Base-by-base conservation (phyloP, 2,888 invertebrate genomes). In the Orthosia gothica region DNA sequence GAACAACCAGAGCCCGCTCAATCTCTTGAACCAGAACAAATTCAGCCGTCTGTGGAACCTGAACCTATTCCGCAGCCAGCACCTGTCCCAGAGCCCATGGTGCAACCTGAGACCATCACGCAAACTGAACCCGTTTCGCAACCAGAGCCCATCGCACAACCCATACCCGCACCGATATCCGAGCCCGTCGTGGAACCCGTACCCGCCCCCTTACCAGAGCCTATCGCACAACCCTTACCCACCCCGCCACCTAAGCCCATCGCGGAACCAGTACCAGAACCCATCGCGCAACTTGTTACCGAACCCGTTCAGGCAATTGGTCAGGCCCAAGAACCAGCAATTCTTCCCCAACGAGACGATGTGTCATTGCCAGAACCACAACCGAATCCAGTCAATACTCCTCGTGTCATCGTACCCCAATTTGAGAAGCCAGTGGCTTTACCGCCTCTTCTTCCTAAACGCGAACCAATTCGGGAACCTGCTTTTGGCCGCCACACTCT, bases 371-470 rank as follows among this genome's bases (percentile, higher is more conserved):
- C 23, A 55, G 49, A 47, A 55, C 54, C 26, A 45, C 15, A 45
- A 45, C 18, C 7, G 9, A 15, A 18, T 1, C 45, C 54, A 59
- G 1, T 59, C 45, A 40, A n/a, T 40, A 3, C 0, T 15, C 3
- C 20, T 15, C 59, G 20, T 9, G n/a, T 58, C 3, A 69, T 20
- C 26, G 4, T 26, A 50, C 59, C 64, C n/a, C 23, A 59, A 40
- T 9, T 47, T 26, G n/a, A 47, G 45, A 26, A 20, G 54, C 57
- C 45, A 47, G 45, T 40, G 7, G 63, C 70, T 54, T 58, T 79
- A 66, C 76, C 70, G 4, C 75, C 77, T 0, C 74, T 76, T 58
- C 68, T 83, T 52, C 77, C 79, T 16, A 79, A 82, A 58, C 79
- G 62, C 11, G 15, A 70, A 18, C 16, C 64, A 5, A 16, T 61